Evolutionary conservation across 2,113 vertebrate genomes (phyloP), one percentile per base, ranked within the genome.

Genomic region (Hemibagrus wyckioides): DNA sequence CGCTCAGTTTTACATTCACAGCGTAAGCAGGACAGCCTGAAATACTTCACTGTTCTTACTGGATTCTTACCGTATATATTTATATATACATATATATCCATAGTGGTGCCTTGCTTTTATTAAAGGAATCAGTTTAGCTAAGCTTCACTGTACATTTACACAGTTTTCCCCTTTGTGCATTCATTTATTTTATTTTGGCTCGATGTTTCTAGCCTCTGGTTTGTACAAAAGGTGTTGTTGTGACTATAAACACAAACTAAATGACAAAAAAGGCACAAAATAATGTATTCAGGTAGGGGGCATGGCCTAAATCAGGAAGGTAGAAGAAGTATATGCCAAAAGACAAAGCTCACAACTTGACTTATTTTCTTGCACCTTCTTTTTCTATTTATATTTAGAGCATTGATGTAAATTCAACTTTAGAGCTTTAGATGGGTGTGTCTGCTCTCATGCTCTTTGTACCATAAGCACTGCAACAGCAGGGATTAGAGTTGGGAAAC

Each of bases 1-100:
- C 52, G 75, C 21, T 86, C 48, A 41, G 44, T 67, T 79, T 56
- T 39, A 86, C 77, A 56, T 41, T 44, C 48, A 41, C 63, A 28
- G 36, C 25, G 17, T 73, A 56, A n/a, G n/a, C n/a, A n/a, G n/a
- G n/a, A 81, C 19, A 28, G n/a, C 5, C 73, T 36, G 73, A 52
- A 77, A 10, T 63, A 77, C 41, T 85, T 33, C 52, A 48, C 28
- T 61, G n/a, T 30, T 17, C 71, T 48, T 4, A 30, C 33, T 21
- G 30, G 15, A 21, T 4, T 14, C 23, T 28, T 44, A 48, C 44
- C 44, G 44, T 48, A 48, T 48, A 48, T 48, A 48, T 4, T 4
- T 44, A 44, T 44, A 44, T 44, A 44, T 44, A 44, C 6, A 44
- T 44, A 7, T 36, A 69, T 36, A 36, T 65, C n/a, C 10, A 1